Base-by-base conservation (phyloP, 2,888 invertebrate genomes). In the Clivina fossor region DNA sequence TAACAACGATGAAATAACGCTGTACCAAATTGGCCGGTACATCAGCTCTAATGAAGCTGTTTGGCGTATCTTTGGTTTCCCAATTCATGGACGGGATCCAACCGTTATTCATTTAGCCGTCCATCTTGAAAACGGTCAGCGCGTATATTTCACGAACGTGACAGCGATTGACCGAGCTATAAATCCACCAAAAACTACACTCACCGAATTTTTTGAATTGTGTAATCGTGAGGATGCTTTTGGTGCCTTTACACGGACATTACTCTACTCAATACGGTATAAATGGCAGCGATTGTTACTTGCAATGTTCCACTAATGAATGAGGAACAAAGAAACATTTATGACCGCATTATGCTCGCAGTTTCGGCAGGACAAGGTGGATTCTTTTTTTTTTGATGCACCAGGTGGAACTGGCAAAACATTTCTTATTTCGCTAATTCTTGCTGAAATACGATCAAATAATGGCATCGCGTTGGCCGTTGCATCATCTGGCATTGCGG, bases 401-500 rank as follows among this genome's bases (percentile, higher is more conserved):
- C 62, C 63, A 13, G 65, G 63, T 26, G 63, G 71, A 16, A 71
- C 69, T 55, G 74, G 71, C 4, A 74, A 74, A 66, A 72, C 70
- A 22, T 74, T 70, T 60, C 53, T 75, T 1, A 69, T 74, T 37
- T 66, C 64, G 22, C 56, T 72, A 24, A 51, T 75, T 24, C 58
- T 73, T 7, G 69, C 70, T n/a, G 56, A 62, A 46, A 64, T 74
- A 50, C 63, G 70, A 54, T 61, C 62, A 33, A 46, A 66, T 57
- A 63, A 65, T 58, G 54, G 61, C 11, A 60, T 62, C 11, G 62
- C 60, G 20, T 40, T 64, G 11, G 63, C 60, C n/a, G 24, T 64
- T 19, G 65, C 63, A 33, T 65, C 64, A 16, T 74, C 74, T 4
- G 74, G 74, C 7, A 75, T 76, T 58, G 74, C 74, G 22, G 72